Conservation (phyloP, 2,888 invertebrate species). For the Phania funesta region DNA sequence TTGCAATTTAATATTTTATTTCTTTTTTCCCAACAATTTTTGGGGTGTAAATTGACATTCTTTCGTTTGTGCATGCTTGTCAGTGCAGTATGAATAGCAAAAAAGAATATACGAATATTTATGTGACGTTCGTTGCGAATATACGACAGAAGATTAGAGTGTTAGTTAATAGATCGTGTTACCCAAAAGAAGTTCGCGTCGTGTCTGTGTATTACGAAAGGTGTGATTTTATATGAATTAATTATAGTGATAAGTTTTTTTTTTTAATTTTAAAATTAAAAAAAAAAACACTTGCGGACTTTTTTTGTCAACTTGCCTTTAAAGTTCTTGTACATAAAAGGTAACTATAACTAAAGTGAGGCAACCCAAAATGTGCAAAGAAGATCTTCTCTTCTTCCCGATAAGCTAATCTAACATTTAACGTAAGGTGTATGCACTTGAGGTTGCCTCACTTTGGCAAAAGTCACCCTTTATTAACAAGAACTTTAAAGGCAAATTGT, state of each 20-base stretch:
- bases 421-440: too few species aligned
- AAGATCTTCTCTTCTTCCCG: too few species aligned
- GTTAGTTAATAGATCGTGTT: constrained; percentile 33
- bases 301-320: too few species aligned
- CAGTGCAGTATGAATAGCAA: constrained; percentile 49
- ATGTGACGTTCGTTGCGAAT: constrained; percentile 58
- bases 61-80: constrained; percentile 58
- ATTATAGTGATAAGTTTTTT: background rate
- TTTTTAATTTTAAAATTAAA: background rate
- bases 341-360: too few species aligned
- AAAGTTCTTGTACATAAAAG: too few species aligned
- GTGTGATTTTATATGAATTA: constrained; percentile 59
- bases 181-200: constrained; percentile 37
- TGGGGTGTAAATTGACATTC: constrained; percentile 66
- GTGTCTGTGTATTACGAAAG: constrained; percentile 40
- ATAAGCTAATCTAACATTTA: too few species aligned
- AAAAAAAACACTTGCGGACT: too few species aligned
- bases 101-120: constrained; percentile 23
- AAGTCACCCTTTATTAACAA: too few species aligned
- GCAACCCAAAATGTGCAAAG: too few species aligned
- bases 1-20: constrained; percentile 40
- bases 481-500: too few species aligned
- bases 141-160: constrained; percentile 16
- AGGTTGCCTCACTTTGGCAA: too few species aligned
- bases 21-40: constrained; percentile 33